phyloP scores from a whole-genome alignment of 2,888 invertebrate species.

The Galeruca laticollis region DNA sequence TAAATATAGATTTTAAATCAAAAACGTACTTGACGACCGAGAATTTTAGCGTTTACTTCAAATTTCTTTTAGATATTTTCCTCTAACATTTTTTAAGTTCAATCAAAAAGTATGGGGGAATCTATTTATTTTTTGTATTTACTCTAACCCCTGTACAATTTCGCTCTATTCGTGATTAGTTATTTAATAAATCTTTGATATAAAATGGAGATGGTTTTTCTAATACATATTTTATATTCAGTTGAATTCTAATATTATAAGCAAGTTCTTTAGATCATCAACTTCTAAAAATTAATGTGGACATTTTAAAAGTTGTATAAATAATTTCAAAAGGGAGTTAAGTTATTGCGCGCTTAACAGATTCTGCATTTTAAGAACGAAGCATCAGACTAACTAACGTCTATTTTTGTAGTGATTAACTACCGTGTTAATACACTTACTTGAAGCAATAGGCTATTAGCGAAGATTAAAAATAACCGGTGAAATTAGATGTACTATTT shows the following conservation, averaged over 20 bases:
- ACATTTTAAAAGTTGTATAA: not conserved
- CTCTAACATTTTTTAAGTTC: no score
- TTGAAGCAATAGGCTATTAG: conserved; percentile 18
- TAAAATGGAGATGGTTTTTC: not conserved
- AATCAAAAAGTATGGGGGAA: no score
- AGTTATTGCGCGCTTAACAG: not conserved
- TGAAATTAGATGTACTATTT: not conserved
- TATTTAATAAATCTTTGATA: no score
- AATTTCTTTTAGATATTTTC: no score
- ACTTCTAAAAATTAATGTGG: not conserved
- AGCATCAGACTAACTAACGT: conserved; percentile 2
- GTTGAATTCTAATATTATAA: not conserved
- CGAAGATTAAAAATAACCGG: conserved; percentile 12
- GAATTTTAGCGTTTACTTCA: no score
- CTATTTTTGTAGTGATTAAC: conserved; percentile 24
- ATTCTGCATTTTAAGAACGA: conserved; percentile 16
- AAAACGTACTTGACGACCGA: no score
- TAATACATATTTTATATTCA: not conserved
- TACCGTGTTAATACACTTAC: conserved; percentile 17
- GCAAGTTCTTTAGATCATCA: not conserved
- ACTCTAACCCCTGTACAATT: no score
- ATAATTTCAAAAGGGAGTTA: not conserved
- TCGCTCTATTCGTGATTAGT: no score
- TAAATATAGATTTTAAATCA: no score
- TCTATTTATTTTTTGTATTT: no score